These are phyloP conservation scores for Glossophaga mutica DNA, from an alignment of 2,797 vertebrate species.

Conservation along the genomic window DNA sequence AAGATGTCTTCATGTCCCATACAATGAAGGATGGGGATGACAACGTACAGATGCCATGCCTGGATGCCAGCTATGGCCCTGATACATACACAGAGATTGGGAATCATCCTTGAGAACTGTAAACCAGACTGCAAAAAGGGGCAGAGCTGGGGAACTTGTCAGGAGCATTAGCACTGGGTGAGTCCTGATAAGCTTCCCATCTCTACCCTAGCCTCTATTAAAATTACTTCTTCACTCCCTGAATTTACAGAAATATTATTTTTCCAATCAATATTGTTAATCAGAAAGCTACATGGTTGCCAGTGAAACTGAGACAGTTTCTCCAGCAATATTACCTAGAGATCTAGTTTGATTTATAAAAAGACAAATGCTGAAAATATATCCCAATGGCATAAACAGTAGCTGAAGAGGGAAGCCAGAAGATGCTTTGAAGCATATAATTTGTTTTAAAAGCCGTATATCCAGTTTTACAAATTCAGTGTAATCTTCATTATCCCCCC, in stretches of 20 bases:
- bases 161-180: not conserved
- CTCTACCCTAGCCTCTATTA: not conserved
- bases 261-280: constrained; percentile 28
- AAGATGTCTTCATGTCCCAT: not conserved
- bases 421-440: constrained; percentile 27
- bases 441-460: constrained; percentile 73
- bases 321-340: constrained; percentile 62
- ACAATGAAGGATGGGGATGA: not conserved
- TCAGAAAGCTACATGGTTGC: constrained; percentile 55
- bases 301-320: constrained; percentile 46
- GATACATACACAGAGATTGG: not conserved
- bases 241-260: not conserved
- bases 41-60: no score
- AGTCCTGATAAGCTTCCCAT: not conserved
- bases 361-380: constrained; percentile 61
- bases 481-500: constrained; percentile 74
- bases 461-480: constrained; percentile 74
- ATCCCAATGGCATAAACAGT: constrained; percentile 47
- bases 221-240: not conserved
- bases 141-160: not conserved
- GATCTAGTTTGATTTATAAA: constrained; percentile 46
- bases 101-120: not conserved
- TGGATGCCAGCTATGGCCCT: no score
- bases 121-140: not conserved
- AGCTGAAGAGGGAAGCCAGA: constrained; percentile 42